A percentile compares a stretch with the other conserved stretches of the same genome.
phyloP scores from a whole-genome alignment of 2,888 invertebrate genomes.

The Portevinia maculata region DNA sequence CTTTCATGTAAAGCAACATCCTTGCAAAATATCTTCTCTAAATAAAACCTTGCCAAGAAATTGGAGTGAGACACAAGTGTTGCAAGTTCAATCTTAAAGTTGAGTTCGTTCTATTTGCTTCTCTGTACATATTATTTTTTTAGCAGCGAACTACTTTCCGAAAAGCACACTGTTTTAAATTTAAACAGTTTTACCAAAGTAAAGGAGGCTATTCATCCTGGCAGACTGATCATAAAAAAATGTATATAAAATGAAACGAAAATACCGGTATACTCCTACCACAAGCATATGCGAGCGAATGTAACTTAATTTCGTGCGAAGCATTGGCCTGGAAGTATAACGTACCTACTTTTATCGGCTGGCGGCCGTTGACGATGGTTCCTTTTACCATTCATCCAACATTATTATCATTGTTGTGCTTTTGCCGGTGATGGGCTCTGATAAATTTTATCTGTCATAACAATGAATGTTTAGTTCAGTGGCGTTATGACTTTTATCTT shows the following conservation, averaged over 20 bases:
- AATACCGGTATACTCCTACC: not conserved
- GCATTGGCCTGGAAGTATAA: constrained; percentile 47
- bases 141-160: not conserved
- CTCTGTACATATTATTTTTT: not conserved
- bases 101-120: constrained; percentile 5
- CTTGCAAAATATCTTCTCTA: constrained; percentile 40
- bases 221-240: not conserved
- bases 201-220: constrained; percentile 11
- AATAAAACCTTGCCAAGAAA: constrained; percentile 9
- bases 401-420: not conserved
- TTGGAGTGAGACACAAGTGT: constrained; percentile 35
- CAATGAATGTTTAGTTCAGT: constrained; percentile 60
- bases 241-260: not conserved
- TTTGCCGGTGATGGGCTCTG: constrained; percentile 35
- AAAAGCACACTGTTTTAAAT: constrained; percentile 8
- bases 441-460: constrained; percentile 61
- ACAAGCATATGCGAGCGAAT: constrained; percentile 16
- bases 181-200: not conserved
- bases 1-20: constrained; percentile 31
- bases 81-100: constrained; percentile 47
- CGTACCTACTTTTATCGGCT: constrained; percentile 25
- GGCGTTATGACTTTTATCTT: constrained; percentile 47
- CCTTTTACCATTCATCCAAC: constrained; percentile 3
- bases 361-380: not conserved
- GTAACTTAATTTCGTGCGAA: constrained; percentile 42